phyloP scores from a whole-genome alignment of 1,140 invertebrate species.

The Homarus americanus region DNA sequence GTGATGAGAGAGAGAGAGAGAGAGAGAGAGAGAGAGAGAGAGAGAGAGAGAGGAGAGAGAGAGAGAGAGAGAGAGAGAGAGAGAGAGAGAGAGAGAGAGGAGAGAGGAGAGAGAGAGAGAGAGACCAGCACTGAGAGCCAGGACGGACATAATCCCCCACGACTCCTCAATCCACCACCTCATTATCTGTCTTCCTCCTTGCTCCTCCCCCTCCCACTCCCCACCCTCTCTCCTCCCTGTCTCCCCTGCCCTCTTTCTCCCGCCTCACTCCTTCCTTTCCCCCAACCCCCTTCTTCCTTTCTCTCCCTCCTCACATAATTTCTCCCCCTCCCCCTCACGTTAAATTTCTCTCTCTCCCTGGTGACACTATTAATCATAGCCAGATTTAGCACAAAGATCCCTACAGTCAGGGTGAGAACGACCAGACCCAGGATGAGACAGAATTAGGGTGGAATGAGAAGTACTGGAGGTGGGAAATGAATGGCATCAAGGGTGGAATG shows the following conservation, averaged over 20 bases:
- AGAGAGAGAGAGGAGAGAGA: neutral
- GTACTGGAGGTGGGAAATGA: neutral
- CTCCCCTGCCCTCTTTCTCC: neutral
- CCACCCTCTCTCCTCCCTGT: neutral
- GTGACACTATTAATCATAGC: neutral
- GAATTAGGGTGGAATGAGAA: no score
- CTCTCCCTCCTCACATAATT: neutral
- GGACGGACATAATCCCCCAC: neutral
- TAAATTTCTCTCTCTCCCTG: no score
- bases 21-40: slow-evolving; percentile 1
- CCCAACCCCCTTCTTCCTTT: no score
- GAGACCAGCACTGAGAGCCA: neutral
- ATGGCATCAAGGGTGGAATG: neutral
- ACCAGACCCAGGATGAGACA: no score
- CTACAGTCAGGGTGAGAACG: no score
- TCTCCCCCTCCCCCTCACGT: no score
- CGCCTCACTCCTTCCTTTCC: no score
- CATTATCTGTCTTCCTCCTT: neutral
- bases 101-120: neutral
- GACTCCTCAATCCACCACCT: neutral
- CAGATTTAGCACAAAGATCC: neutral
- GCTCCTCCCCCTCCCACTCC: no score
- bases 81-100: neutral
- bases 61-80: neutral
- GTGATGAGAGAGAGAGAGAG: no score